A percentile compares a stretch with the other conserved stretches of the same genome.
phyloP scores from a whole-genome alignment of 2,113 vertebrate genomes.

The Calidris pugnax region DNA sequence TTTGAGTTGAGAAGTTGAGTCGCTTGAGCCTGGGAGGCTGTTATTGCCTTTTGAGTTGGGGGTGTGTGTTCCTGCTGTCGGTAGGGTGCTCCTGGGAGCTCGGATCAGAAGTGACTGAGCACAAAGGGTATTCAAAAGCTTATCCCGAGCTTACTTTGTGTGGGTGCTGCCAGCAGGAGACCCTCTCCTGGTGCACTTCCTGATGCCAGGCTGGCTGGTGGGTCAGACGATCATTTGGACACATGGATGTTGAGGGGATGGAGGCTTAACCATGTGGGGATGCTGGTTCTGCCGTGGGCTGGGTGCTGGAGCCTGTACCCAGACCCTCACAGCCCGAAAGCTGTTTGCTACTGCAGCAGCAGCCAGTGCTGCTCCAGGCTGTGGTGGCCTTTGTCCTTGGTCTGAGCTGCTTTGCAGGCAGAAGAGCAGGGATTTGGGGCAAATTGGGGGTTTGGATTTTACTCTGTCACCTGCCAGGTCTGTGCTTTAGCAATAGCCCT shows the following conservation, averaged over 20 bases:
- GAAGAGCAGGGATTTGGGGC: background rate
- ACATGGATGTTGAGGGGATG: accelerated
- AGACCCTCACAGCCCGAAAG: background rate
- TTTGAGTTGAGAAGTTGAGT: background rate
- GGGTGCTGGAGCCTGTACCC: background rate
- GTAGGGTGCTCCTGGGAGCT: background rate
- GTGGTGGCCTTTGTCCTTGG: background rate
- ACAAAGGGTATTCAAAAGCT: background rate
- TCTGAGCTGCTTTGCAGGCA: background rate
- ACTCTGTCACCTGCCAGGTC: background rate
- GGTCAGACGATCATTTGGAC: background rate
- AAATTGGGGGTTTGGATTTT: accelerated
- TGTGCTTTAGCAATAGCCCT: background rate
- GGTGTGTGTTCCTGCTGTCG: accelerated
- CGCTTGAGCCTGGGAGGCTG: background rate
- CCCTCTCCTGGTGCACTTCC: accelerated
- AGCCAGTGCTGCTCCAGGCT: background rate
- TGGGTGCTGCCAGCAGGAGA: background rate
- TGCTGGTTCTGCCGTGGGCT: background rate
- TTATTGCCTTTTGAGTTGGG: accelerated
- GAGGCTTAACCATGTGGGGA: background rate
- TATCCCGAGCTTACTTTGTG: background rate
- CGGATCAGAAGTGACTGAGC: background rate
- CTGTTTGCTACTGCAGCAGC: accelerated
- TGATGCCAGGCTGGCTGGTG: background rate